Evolutionary conservation across 2,113 vertebrate genomes (phyloP).

Genomic region (Lycocorax pyrrhopterus): DNA sequence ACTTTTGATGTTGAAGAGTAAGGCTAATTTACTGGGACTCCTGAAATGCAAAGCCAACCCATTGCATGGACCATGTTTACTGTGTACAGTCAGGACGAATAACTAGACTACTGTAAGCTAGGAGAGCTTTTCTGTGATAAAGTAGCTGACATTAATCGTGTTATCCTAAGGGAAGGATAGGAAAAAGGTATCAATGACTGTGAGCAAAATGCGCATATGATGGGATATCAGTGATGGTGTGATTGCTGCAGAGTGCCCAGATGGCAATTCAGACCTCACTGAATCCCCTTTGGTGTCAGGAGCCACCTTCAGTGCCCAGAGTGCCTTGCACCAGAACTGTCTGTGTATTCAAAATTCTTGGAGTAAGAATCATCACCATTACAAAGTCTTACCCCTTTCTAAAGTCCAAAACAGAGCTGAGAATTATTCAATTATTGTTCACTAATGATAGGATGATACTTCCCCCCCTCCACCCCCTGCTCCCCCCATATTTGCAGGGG

Average conservation of each 20-base stretch:
- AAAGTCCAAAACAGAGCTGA: background rate
- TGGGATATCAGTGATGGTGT: background rate
- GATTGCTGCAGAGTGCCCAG: background rate
- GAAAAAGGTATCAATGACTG: background rate
- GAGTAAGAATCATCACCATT: background rate
- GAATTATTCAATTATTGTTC: background rate
- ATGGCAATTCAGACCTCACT: background rate
- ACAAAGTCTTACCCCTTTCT: background rate
- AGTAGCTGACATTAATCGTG: background rate
- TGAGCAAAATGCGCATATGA: background rate
- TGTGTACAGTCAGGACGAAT: background rate
- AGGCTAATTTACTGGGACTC: background rate
- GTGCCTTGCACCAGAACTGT: background rate
- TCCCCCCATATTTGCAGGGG: background rate
- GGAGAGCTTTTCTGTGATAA: background rate
- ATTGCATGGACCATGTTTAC: accelerated
- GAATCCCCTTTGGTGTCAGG: background rate
- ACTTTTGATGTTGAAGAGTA: background rate
- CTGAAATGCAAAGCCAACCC: background rate
- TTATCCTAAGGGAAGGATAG: background rate
- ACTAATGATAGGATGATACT: background rate
- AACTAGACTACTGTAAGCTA: background rate
- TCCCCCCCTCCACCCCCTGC: too few species aligned
- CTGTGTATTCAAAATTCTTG: background rate
- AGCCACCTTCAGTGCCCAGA: background rate